Conservation (phyloP, 2,888 invertebrate species). For the Ochropleura leucogaster region DNA sequence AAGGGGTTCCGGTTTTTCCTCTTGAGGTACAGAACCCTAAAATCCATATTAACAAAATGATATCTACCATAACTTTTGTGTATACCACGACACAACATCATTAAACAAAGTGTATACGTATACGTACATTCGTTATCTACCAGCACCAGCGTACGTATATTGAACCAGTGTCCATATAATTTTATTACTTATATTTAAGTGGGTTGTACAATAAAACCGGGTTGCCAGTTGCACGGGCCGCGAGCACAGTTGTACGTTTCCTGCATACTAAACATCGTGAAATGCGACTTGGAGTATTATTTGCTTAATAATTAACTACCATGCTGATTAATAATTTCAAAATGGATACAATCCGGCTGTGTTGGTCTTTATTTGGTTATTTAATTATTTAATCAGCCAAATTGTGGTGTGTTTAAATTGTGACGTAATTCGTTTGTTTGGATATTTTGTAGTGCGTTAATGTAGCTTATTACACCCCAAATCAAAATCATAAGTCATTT, state of each 20-base stretch:
- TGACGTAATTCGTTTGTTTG: not conserved
- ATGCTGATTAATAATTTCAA: constrained; percentile 53
- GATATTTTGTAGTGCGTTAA: not conserved
- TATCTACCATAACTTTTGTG: constrained; percentile 18
- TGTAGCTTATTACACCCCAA: too few relatives aligned
- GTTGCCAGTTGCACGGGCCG: constrained; percentile 54
- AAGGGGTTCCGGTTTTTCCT: too few relatives aligned
- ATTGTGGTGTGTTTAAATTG: constrained; percentile 2
- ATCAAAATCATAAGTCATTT: too few relatives aligned
- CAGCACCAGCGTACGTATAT: constrained; percentile 26
- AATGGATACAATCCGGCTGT: constrained; percentile 26
- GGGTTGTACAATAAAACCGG: constrained; percentile 63
- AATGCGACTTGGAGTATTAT: constrained; percentile 55
- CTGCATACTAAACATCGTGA: constrained; percentile 64
- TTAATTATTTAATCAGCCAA: constrained; percentile 42
- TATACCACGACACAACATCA: constrained; percentile 16
- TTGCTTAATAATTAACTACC: constrained; percentile 46
- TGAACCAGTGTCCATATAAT: constrained; percentile 63
- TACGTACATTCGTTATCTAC: constrained; percentile 27
- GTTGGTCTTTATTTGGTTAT: constrained; percentile 18
- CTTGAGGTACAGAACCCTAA: too few relatives aligned
- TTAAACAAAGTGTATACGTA: constrained; percentile 26
- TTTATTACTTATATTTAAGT: constrained; percentile 62
- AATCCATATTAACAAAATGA: not conserved
- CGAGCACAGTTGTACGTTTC: constrained; percentile 48